Evolutionary conservation across 2,888 invertebrate species (phyloP).

Genomic region (Siphlonurus alternatus): DNA sequence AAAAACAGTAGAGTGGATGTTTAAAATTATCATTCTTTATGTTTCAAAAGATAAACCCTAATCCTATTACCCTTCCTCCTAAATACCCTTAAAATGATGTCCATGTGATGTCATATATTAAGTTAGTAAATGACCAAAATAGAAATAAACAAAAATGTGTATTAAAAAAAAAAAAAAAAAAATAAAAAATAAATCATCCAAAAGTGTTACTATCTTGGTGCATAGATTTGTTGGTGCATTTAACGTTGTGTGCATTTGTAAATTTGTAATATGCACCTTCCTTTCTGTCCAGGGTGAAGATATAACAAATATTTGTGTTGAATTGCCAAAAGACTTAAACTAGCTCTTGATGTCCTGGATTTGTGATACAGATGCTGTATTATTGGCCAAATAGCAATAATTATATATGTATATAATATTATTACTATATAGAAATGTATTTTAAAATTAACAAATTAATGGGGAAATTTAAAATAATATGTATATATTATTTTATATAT

Average conservation of each 20-base stretch:
- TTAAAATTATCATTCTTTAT: too few species aligned
- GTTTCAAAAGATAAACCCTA: too few species aligned
- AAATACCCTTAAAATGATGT: neutral
- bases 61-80: too few species aligned
- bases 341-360: neutral
- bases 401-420: too few species aligned
- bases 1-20: too few species aligned
- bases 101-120: conserved; percentile 2
- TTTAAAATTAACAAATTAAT: too few species aligned
- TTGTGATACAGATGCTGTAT: neutral
- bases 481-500: too few species aligned
- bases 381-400: too few species aligned
- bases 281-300: neutral
- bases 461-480: too few species aligned
- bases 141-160: neutral
- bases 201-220: neutral
- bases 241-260: conserved; percentile 12
- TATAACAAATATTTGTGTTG: neutral
- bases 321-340: neutral
- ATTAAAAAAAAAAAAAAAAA: neutral
- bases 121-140: neutral
- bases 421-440: too few species aligned
- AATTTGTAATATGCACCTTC: conserved; percentile 9
- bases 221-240: conserved; percentile 9
- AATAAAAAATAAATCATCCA: neutral